These are phyloP conservation scores for Rousettus leschenaultii DNA, from an alignment of 2,113 vertebrate genomes.

Conservation along the genomic window DNA sequence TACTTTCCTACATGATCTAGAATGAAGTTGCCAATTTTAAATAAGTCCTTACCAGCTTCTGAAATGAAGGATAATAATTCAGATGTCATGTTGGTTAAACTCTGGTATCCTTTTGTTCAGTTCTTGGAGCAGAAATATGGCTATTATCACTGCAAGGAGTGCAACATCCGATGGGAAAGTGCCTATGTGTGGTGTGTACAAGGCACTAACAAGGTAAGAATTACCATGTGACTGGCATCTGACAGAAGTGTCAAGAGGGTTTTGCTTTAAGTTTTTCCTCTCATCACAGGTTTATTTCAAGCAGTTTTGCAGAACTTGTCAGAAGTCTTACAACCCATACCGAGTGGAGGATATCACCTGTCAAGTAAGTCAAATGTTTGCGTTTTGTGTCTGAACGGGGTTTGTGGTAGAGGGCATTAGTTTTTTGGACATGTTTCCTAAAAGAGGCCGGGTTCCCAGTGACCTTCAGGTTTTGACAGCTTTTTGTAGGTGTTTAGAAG, in stretches of 20 bases:
- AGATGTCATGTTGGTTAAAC: neutral
- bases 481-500: neutral
- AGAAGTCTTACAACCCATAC: slow-evolving; percentile 96
- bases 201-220: slow-evolving; percentile 93
- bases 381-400: neutral
- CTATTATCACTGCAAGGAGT: slow-evolving; percentile 96
- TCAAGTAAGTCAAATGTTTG: slow-evolving; percentile 84
- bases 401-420: neutral
- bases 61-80: neutral
- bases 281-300: slow-evolving; percentile 94
- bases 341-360: slow-evolving; percentile 96
- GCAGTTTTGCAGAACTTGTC: slow-evolving; percentile 95
- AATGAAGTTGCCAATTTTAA: neutral
- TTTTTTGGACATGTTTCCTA: neutral
- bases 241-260: neutral
- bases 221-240: rapidly evolving
- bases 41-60: neutral
- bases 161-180: slow-evolving; percentile 97
- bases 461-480: neutral
- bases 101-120: slow-evolving; percentile 73
- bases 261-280: neutral
- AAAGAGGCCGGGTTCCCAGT: neutral
- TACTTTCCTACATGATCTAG: neutral
- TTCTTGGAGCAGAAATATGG: slow-evolving; percentile 99
- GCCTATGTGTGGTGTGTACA: slow-evolving; percentile 99